phyloP scores from a whole-genome alignment of 2,797 vertebrate genomes.

The Artibeus jamaicensis region DNA sequence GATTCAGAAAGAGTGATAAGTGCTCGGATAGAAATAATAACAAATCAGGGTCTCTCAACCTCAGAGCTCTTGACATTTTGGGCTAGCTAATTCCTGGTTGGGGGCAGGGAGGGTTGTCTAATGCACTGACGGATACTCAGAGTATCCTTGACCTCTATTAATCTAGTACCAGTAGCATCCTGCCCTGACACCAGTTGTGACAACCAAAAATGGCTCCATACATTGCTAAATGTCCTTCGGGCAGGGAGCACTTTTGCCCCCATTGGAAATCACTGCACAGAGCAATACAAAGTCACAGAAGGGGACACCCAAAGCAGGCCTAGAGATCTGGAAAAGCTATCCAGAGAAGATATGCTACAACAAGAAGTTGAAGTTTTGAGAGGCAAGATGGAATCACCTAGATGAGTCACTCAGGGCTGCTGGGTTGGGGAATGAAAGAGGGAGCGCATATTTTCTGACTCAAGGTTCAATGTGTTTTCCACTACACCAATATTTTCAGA shows the following conservation, averaged over 20 bases:
- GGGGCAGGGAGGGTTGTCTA: neutral
- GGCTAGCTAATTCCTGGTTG: neutral
- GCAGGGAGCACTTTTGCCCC: neutral
- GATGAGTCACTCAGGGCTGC: neutral
- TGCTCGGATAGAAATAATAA: neutral
- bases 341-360: neutral
- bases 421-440: neutral
- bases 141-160: neutral
- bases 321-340: neutral
- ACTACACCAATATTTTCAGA: neutral
- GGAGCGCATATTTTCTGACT: neutral
- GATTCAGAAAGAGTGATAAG: neutral
- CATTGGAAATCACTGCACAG: neutral
- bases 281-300: neutral
- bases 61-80: neutral
- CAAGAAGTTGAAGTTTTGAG: neutral
- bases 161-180: neutral
- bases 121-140: neutral
- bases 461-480: neutral
- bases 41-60: neutral
- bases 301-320: neutral
- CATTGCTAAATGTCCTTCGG: neutral
- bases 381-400: neutral
- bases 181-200: neutral
- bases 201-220: neutral